Conservation (phyloP, 2,113 vertebrate species). For the Tyrannus savana region DNA sequence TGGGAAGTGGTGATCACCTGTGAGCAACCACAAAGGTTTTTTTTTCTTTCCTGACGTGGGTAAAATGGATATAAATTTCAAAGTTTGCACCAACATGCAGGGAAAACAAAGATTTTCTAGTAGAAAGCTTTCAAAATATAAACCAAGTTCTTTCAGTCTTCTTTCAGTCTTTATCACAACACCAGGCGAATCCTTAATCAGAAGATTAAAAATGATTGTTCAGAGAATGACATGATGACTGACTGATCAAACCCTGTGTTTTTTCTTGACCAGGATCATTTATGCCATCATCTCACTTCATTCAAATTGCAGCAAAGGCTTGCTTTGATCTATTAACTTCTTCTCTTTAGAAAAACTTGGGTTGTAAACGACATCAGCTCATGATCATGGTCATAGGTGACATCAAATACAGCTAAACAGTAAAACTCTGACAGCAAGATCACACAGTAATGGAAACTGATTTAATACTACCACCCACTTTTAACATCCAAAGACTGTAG, state of each 20-base stretch:
- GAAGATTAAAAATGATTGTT: not conserved
- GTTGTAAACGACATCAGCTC: not conserved
- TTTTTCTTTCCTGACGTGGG: not conserved
- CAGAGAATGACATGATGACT: not conserved
- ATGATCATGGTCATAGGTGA: not conserved
- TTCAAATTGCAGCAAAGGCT: not conserved
- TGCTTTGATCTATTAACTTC: constrained; percentile 9
- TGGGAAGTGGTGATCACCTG: not conserved
- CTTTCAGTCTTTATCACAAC: not conserved
- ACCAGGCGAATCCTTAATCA: not conserved
- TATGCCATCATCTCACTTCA: not conserved
- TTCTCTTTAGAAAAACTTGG: not conserved
- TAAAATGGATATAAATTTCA: not conserved
- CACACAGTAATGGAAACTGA: constrained; percentile 28
- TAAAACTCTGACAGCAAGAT: constrained; percentile 12
- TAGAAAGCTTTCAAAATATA: not conserved
- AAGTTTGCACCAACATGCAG: not conserved
- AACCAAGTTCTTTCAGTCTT: not conserved
- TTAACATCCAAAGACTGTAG: constrained; percentile 48
- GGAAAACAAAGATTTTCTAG: not conserved
- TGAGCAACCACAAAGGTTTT: not conserved
- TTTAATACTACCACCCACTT: constrained; percentile 13
- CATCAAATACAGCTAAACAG: constrained; percentile 19
- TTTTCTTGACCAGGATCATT: not conserved
- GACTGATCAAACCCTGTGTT: not conserved